phyloP scores from a whole-genome alignment of 2,797 vertebrate genomes.

The Enoplosus armatus region DNA sequence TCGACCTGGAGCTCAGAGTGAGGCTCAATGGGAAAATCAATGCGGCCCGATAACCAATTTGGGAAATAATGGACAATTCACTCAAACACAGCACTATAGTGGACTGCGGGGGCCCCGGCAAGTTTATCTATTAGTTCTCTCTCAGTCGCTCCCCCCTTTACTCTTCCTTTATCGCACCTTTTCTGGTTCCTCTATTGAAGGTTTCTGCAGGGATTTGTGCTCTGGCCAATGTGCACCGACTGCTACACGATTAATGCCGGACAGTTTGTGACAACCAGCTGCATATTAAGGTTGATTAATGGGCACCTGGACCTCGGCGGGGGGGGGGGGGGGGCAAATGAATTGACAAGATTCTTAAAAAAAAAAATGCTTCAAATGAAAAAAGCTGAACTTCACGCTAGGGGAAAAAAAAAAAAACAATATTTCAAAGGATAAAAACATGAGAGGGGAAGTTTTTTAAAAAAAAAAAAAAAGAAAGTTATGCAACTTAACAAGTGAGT shows the following conservation, averaged over 20 bases:
- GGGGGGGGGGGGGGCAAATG: not conserved
- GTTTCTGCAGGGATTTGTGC: conserved; percentile 9
- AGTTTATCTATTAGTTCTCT: conserved; percentile 66
- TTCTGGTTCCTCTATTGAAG: conserved; percentile 26
- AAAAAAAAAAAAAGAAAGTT: too few relatives aligned
- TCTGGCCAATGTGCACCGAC: too few relatives aligned
- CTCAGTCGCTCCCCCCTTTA: conserved; percentile 10
- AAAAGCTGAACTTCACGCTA: too few relatives aligned
- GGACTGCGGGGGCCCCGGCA: conserved; percentile 53
- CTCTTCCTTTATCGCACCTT: conserved; percentile 20
- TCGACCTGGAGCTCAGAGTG: conserved; percentile 71
- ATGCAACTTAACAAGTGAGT: not conserved
- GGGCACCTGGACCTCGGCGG: too few relatives aligned
- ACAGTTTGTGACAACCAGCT: too few relatives aligned
- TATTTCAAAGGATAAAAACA: not conserved
- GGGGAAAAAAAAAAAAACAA: too few relatives aligned
- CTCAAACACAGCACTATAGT: conserved; percentile 64
- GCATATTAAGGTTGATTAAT: too few relatives aligned
- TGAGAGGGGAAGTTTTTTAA: not conserved
- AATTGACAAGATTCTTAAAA: not conserved
- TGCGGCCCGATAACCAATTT: conserved; percentile 82
- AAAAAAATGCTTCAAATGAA: not conserved
- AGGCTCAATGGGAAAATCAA: conserved; percentile 81
- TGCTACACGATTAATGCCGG: too few relatives aligned
- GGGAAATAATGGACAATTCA: conserved; percentile 81